Percentiles rank a stretch among this genome's conserved stretches.
Evolutionary conservation across 2,797 vertebrate genomes (phyloP).

Genomic region (Microctenopoma stevenorrisi): DNA sequence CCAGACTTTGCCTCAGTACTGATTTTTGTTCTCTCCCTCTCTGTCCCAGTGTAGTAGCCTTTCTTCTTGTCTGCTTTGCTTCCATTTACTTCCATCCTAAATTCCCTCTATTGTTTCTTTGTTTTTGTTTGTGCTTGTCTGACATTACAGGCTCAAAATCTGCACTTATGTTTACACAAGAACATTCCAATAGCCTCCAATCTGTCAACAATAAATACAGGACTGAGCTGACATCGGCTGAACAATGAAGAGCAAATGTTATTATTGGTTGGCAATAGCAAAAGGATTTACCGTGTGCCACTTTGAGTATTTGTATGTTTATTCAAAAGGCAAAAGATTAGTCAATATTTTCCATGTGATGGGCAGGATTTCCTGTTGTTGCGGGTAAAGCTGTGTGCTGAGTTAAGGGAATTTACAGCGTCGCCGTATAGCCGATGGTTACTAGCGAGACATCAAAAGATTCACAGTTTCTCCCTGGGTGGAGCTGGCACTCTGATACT

Average conservation of each 20-base stretch:
- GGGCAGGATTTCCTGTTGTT: slow-evolving; percentile 59
- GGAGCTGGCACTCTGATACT: slow-evolving; percentile 62
- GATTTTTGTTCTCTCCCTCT: slow-evolving; percentile 53
- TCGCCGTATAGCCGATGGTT: slow-evolving; percentile 50
- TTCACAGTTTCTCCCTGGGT: slow-evolving; percentile 61
- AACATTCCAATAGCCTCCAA: slow-evolving; percentile 50
- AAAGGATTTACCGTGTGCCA: slow-evolving; percentile 56
- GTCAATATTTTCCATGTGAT: slow-evolving; percentile 64
- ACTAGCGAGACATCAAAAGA: slow-evolving; percentile 74
- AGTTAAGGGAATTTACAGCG: slow-evolving; percentile 68
- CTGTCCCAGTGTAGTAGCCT: slow-evolving; percentile 55
- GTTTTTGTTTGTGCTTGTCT: slow-evolving; percentile 43
- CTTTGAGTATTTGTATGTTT: slow-evolving; percentile 63
- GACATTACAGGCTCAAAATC: slow-evolving; percentile 38
- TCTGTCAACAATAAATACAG: slow-evolving; percentile 56
- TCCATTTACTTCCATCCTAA: slow-evolving; percentile 43
- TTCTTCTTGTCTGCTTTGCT: slow-evolving; percentile 33
- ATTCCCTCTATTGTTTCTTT: slow-evolving; percentile 34
- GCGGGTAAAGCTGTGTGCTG: slow-evolving; percentile 49
- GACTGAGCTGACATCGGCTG: slow-evolving; percentile 30
- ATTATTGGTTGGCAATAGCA: slow-evolving; percentile 44
- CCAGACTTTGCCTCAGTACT: slow-evolving; percentile 65
- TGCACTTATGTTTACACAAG: slow-evolving; percentile 30
- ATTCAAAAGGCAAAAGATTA: slow-evolving; percentile 70
- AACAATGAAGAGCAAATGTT: slow-evolving; percentile 47